Percentiles rank a stretch among this genome's conserved stretches.
Evolutionary conservation across 2,888 invertebrate genomes (phyloP).

Genomic region (Acronicta leporina): DNA sequence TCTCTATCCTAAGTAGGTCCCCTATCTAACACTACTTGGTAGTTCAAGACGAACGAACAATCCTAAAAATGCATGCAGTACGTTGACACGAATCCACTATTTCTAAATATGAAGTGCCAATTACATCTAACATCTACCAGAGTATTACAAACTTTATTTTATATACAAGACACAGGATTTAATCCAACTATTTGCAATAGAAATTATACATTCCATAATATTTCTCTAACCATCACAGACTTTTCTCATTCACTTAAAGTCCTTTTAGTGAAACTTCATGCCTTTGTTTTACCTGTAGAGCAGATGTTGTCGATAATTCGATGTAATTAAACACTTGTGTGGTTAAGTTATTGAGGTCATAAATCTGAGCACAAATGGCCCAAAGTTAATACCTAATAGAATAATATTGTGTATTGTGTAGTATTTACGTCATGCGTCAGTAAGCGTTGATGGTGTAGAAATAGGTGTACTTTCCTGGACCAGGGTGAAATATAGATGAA

Average conservation of each 20-base stretch:
- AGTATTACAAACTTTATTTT: constrained; percentile 20
- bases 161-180: constrained; percentile 31
- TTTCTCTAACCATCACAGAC: constrained; percentile 54
- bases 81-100: constrained; percentile 25
- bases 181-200: constrained; percentile 39
- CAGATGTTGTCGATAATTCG: constrained; percentile 44
- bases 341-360: constrained; percentile 21
- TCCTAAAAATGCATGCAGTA: constrained; percentile 36
- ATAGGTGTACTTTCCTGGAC: constrained; percentile 12
- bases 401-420: constrained; percentile 13
- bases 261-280: constrained; percentile 43
- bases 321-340: constrained; percentile 9
- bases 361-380: constrained; percentile 26
- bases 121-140: constrained; percentile 27
- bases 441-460: constrained; percentile 22
- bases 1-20: constrained; percentile 25
- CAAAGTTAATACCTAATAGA: constrained; percentile 7
- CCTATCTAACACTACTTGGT: constrained; percentile 36
- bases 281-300: constrained; percentile 47
- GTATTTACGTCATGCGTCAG: constrained; percentile 15
- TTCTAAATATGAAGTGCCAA: constrained; percentile 26
- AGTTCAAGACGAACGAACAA: constrained; percentile 25
- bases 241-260: constrained; percentile 47
- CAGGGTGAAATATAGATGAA: not conserved
- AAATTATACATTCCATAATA: constrained; percentile 35